phyloP scores from a whole-genome alignment of 1,140 invertebrate species.

The Araneus ventricosus region DNA sequence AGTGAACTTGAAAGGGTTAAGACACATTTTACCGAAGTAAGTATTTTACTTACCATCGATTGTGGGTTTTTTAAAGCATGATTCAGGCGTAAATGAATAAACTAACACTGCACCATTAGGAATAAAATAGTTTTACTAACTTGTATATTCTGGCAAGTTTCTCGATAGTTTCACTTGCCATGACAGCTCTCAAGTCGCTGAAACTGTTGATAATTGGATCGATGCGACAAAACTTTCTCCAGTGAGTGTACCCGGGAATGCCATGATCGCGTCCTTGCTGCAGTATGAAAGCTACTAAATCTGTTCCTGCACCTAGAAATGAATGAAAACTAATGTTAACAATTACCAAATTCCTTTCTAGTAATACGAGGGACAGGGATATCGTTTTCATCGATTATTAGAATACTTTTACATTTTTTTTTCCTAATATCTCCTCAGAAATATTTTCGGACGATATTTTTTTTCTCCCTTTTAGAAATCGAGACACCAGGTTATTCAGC shows the following conservation, averaged over 20 bases:
- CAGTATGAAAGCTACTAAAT: slow-evolving; percentile 92
- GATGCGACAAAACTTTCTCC: slow-evolving; percentile 88
- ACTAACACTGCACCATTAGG: not conserved
- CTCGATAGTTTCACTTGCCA: slow-evolving; percentile 82
- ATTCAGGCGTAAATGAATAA: not conserved
- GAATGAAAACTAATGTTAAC: not conserved
- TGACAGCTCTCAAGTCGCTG: slow-evolving; percentile 85
- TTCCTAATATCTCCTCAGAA: no score
- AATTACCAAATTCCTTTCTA: not conserved
- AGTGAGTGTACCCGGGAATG: slow-evolving; percentile 90
- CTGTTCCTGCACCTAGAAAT: slow-evolving; percentile 81
- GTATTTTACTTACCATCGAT: not conserved
- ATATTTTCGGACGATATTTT: no score
- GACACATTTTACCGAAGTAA: no score
- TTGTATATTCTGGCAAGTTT: slow-evolving; percentile 81
- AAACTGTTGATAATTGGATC: slow-evolving; percentile 84
- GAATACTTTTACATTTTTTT: no score
- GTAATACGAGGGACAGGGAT: no score
- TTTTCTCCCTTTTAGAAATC: no score
- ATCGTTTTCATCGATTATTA: no score
- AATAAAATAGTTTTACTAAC: slow-evolving; percentile 15
- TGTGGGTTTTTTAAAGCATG: not conserved
- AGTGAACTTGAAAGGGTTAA: no score
- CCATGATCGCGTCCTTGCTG: slow-evolving; percentile 95
- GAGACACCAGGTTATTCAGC: no score